A percentile compares a stretch with the other conserved stretches of the same genome.
Conservation (phyloP, 2,888 invertebrate species). For the Smittia sp. region DNA sequence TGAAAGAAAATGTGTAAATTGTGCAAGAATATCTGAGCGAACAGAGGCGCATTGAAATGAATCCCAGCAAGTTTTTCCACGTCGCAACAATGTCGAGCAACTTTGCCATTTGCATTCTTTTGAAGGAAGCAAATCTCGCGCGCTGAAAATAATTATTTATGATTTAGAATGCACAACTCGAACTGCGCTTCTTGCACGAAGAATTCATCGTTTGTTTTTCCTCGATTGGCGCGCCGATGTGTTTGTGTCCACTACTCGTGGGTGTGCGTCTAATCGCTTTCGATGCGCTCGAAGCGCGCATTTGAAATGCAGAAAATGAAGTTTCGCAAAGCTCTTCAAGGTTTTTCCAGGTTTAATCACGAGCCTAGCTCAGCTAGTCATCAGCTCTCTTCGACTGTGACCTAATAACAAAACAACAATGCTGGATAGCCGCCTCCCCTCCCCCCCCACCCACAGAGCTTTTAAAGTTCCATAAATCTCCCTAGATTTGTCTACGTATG, state of each 20-base stretch:
- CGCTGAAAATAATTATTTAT: slow-evolving; percentile 26
- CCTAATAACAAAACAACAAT: too few relatives aligned
- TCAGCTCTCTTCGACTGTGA: too few relatives aligned
- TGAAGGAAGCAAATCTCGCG: too few relatives aligned
- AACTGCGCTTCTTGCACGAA: neutral
- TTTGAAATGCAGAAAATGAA: neutral
- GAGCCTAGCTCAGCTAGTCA: too few relatives aligned
- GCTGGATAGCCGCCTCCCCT: too few relatives aligned
- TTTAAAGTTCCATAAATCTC: too few relatives aligned
- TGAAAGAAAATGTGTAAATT: slow-evolving; percentile 2
- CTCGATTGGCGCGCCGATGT: neutral
- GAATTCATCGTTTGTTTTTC: slow-evolving; percentile 19
- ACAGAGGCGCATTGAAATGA: neutral
- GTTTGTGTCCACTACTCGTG: neutral
- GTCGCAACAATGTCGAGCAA: too few relatives aligned
- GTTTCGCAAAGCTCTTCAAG: too few relatives aligned
- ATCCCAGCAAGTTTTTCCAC: neutral
- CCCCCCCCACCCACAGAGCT: too few relatives aligned
- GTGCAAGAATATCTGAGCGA: neutral
- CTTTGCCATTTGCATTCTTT: too few relatives aligned
- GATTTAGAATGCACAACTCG: slow-evolving; percentile 26
- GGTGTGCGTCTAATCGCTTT: neutral
- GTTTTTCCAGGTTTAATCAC: too few relatives aligned
- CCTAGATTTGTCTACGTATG: too few relatives aligned
- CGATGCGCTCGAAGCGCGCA: neutral